These are phyloP conservation scores for Gadopsis bispinosus DNA, from an alignment of 2,797 vertebrate species.

Conservation along the genomic window DNA sequence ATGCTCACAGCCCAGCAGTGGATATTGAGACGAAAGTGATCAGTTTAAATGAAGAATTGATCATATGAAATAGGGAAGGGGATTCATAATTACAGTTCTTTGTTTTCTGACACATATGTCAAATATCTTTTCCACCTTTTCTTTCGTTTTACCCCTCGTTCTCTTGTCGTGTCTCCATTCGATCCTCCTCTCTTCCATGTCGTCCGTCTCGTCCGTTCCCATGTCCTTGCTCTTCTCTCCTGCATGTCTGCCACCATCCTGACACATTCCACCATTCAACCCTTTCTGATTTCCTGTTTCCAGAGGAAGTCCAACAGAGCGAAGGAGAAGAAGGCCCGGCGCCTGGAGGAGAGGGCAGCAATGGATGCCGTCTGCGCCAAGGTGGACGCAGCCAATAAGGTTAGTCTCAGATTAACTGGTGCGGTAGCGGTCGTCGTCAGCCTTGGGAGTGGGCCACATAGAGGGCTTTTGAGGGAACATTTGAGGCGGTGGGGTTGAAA, in stretches of 20 bases:
- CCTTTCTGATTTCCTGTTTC: slow-evolving; percentile 21
- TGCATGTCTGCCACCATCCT: neutral
- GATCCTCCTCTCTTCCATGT: neutral
- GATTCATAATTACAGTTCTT: neutral
- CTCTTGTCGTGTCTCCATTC: neutral
- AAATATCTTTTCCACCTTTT: neutral
- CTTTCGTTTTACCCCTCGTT: neutral
- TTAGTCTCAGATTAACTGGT: neutral
- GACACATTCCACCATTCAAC: neutral
- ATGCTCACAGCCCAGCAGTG: neutral
- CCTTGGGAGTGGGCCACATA: neutral
- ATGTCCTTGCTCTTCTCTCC: neutral
- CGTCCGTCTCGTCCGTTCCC: neutral
- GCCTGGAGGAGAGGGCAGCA: slow-evolving; percentile 92
- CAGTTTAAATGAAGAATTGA: slow-evolving; percentile 7
- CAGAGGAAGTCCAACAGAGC: slow-evolving; percentile 94
- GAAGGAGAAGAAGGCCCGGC: slow-evolving; percentile 95
- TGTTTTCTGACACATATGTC: neutral
- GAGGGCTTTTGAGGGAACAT: neutral
- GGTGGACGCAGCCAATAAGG: slow-evolving; percentile 96
- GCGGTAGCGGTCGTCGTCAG: neutral
- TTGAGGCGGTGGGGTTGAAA: neutral
- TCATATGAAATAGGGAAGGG: neutral
- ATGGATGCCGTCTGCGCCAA: slow-evolving; percentile 95
- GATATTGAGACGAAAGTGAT: neutral